Conservation (phyloP, 2,113 vertebrate genomes). For the Bos indicus region DNA sequence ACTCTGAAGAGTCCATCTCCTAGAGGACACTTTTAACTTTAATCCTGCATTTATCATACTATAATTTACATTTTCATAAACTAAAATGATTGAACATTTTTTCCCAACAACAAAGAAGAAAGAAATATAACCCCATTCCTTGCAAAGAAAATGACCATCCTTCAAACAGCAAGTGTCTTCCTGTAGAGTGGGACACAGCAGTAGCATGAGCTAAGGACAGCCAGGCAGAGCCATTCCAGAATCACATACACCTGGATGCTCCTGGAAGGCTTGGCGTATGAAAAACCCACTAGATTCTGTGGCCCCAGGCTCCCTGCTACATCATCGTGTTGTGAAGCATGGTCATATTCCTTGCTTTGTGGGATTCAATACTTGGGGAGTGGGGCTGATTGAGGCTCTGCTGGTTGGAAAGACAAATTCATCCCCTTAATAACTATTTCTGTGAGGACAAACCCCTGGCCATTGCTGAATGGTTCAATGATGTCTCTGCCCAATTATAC, state of each 20-base stretch:
- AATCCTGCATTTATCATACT: no score
- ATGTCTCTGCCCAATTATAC: rapidly evolving
- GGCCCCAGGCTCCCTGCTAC: background rate
- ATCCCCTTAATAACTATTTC: background rate
- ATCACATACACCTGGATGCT: background rate
- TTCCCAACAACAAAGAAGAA: background rate
- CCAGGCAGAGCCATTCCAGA: background rate
- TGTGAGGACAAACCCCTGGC: background rate
- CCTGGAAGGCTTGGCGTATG: background rate
- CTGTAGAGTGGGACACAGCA: background rate
- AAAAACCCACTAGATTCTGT: rapidly evolving
- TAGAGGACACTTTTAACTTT: background rate
- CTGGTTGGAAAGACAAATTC: background rate
- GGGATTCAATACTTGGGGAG: background rate
- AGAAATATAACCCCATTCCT: background rate
- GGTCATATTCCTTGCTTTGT: background rate
- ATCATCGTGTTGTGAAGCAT: rapidly evolving
- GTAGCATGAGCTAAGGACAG: rapidly evolving
- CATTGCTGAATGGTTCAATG: background rate
- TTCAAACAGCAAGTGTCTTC: no score
- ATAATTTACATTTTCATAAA: background rate
- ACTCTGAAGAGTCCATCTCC: background rate
- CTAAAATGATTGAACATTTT: background rate
- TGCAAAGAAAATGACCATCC: no score
- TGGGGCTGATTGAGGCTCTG: background rate